phyloP scores from a whole-genome alignment of 2,797 vertebrate genomes.

The Falco novaeseelandiae region DNA sequence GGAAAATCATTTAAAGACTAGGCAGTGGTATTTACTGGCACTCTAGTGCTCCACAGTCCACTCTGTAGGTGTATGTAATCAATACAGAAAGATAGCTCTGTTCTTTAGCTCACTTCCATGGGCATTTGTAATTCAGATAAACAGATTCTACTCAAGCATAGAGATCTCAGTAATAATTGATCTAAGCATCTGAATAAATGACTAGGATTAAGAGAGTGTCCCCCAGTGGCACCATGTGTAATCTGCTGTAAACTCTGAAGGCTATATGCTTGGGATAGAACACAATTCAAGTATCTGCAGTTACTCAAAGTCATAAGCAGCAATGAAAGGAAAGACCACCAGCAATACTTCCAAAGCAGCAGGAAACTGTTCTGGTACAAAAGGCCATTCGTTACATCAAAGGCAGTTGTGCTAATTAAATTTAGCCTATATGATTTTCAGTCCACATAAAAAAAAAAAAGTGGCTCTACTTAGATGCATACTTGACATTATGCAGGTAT shows the following conservation, averaged over 20 bases:
- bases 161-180: slow-evolving; percentile 35
- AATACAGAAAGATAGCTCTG: neutral
- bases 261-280: neutral
- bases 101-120: neutral
- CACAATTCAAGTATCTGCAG: neutral
- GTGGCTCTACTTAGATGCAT: neutral
- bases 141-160: neutral
- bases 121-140: slow-evolving; percentile 9
- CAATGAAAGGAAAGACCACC: neutral
- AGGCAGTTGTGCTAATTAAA: neutral
- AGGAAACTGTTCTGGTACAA: neutral
- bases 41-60: neutral
- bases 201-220: slow-evolving; percentile 31
- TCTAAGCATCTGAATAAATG: slow-evolving; percentile 20
- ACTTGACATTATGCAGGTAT: neutral
- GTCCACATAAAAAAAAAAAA: neutral
- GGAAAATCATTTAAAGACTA: neutral
- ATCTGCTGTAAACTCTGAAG: neutral
- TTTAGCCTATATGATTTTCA: neutral
- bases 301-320: neutral
- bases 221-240: slow-evolving; percentile 4
- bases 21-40: neutral
- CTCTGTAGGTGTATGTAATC: neutral
- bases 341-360: neutral
- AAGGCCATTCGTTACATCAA: neutral